Conservation (phyloP, 2,113 vertebrate genomes). For the Nymphicus hollandicus region DNA sequence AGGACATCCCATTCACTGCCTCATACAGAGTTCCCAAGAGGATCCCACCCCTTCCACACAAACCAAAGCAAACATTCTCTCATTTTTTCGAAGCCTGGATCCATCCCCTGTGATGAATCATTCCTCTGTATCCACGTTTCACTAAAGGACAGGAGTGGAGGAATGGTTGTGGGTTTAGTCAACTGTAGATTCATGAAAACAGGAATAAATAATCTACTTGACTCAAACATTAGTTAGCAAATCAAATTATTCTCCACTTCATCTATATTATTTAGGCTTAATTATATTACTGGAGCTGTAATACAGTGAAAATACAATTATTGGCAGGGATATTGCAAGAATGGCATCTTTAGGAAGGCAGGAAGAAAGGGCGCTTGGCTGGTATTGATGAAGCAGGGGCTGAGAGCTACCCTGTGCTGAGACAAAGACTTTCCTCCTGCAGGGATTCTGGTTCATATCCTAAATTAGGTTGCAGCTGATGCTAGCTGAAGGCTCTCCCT, state of each 20-base stretch:
- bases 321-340: conserved; percentile 12
- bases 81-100: not conserved
- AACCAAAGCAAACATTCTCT: not conserved
- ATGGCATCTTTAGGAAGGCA: conserved; percentile 9
- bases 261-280: conserved; percentile 54
- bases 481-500: not conserved
- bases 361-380: not conserved
- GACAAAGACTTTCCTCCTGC: not conserved
- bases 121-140: not conserved
- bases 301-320: conserved; percentile 49
- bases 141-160: not conserved
- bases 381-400: not conserved
- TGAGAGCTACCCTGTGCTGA: not conserved
- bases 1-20: conserved; percentile 25
- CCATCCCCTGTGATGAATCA: not conserved
- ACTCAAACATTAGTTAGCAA: conserved; percentile 18
- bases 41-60: not conserved
- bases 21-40: not conserved
- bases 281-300: conserved; percentile 38
- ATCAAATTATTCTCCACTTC: conserved; percentile 45
- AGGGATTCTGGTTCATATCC: not conserved
- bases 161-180: not conserved
- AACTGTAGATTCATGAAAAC: not conserved
- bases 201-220: not conserved
- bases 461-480: not conserved